phyloP scores from a whole-genome alignment of 2,113 vertebrate genomes.

The Arenaria interpres region DNA sequence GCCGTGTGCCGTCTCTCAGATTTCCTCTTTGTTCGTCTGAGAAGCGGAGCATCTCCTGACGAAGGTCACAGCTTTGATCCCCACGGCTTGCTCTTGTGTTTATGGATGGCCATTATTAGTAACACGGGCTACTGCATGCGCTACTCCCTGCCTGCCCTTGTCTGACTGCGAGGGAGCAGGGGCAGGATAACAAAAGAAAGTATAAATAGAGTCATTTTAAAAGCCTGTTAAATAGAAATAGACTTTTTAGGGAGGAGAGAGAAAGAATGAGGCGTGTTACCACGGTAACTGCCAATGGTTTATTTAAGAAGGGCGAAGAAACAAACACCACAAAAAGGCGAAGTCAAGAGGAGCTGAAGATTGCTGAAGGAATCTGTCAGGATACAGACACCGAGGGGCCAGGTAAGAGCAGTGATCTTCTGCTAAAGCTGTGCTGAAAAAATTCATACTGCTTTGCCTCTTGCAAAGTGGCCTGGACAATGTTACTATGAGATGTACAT shows the following conservation, averaged over 20 bases:
- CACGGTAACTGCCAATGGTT: slow-evolving; percentile 54
- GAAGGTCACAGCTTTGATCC: slow-evolving; percentile 58
- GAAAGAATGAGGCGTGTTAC: slow-evolving; percentile 26
- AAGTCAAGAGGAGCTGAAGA: neutral
- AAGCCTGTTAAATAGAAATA: slow-evolving; percentile 54
- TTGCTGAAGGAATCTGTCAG: neutral
- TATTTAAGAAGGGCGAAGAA: slow-evolving; percentile 62
- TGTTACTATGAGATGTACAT: neutral
- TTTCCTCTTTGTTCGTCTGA: neutral
- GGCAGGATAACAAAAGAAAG: slow-evolving; percentile 48
- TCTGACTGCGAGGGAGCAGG: slow-evolving; percentile 32
- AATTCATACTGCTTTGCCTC: neutral
- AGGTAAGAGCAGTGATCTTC: slow-evolving; percentile 4
- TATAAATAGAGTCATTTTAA: slow-evolving; percentile 43
- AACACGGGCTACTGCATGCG: slow-evolving; percentile 5
- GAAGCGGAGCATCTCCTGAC: slow-evolving; percentile 8
- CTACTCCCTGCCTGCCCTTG: neutral
- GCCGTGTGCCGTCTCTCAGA: neutral
- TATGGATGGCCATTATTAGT: slow-evolving; percentile 56
- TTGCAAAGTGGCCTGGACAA: neutral
- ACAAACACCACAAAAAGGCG: slow-evolving; percentile 17
- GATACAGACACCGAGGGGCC: neutral
- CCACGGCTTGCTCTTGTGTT: neutral
- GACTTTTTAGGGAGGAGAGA: slow-evolving; percentile 31
- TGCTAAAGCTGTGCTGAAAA: neutral